phyloP scores from a whole-genome alignment of 2,113 vertebrate genomes.

The Actenoides hombroni region DNA sequence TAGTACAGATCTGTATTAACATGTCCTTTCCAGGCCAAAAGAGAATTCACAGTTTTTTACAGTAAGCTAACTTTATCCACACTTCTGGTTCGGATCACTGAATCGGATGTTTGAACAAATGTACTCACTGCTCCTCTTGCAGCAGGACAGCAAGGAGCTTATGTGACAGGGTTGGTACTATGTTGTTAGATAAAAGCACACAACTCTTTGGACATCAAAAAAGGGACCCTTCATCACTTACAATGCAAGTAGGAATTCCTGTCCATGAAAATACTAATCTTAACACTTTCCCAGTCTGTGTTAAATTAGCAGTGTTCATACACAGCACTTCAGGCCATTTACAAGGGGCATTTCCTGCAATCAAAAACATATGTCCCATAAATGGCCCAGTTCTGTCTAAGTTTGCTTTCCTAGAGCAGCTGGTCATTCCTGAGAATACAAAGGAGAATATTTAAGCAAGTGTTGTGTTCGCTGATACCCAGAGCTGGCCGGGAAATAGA shows the following conservation, averaged over 20 bases:
- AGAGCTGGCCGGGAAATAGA: background rate
- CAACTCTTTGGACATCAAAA: constrained; percentile 33
- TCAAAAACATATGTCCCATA: constrained; percentile 45
- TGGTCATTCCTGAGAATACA: constrained; percentile 44
- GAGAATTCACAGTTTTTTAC: background rate
- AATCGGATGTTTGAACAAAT: constrained; percentile 1
- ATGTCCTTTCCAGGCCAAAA: constrained; percentile 4
- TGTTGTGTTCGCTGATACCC: constrained; percentile 3
- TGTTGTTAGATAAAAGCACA: constrained; percentile 22
- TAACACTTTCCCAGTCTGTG: constrained; percentile 40
- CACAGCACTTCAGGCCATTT: constrained; percentile 45
- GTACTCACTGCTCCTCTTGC: background rate
- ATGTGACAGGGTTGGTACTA: background rate
- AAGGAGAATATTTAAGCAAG: constrained; percentile 46
- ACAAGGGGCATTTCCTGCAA: constrained; percentile 53
- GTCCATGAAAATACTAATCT: constrained; percentile 32
- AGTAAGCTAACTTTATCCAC: constrained; percentile 10
- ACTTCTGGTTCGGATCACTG: constrained; percentile 36
- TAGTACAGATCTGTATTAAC: constrained; percentile 34
- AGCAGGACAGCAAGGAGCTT: background rate
- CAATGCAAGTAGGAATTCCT: constrained; percentile 12
- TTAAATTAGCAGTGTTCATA: constrained; percentile 57
- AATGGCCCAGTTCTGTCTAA: constrained; percentile 17
- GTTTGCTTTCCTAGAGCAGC: constrained; percentile 55
- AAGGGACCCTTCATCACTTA: constrained; percentile 41